These are phyloP conservation scores for Eupristina koningsbergeri DNA, from an alignment of 1,140 invertebrate genomes.

Conservation along the genomic window DNA sequence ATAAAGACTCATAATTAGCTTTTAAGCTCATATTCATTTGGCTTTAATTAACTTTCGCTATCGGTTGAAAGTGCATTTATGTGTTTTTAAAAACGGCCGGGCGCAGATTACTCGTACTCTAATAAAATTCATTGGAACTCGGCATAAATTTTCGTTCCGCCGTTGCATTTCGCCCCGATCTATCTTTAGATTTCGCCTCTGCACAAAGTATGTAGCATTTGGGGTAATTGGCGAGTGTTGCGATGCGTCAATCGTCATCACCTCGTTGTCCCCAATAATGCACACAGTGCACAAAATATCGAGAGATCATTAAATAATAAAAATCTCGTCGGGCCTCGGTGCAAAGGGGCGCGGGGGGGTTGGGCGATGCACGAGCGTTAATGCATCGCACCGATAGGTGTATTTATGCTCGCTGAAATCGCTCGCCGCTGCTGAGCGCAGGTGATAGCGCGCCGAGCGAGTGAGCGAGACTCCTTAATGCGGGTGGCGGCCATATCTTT, in stretches of 20 bases:
- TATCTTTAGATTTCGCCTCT: not conserved
- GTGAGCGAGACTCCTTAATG: constrained; percentile 51
- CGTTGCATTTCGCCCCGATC: not conserved
- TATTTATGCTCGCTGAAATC: constrained; percentile 5
- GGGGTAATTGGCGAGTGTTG: not conserved
- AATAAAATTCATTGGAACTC: not conserved
- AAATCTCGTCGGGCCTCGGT: not conserved
- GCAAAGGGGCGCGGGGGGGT: not conserved
- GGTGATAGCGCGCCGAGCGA: constrained; percentile 51
- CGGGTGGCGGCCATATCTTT: constrained; percentile 55
- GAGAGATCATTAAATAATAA: not conserved
- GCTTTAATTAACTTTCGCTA: constrained; percentile 39
- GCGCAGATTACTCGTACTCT: not conserved
- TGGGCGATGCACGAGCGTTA: not conserved
- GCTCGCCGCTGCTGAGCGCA: constrained; percentile 11
- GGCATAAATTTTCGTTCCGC: not conserved
- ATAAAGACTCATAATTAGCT: not conserved
- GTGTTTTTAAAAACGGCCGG: not conserved
- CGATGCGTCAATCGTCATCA: not conserved
- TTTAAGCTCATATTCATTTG: constrained; percentile 34
- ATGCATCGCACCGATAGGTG: constrained; percentile 12
- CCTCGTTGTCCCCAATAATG: not conserved
- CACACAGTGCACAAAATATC: not conserved
- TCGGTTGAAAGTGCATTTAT: constrained; percentile 3
- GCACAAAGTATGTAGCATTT: not conserved